Conservation (phyloP, 2,797 vertebrate species). For the Avahi laniger region DNA sequence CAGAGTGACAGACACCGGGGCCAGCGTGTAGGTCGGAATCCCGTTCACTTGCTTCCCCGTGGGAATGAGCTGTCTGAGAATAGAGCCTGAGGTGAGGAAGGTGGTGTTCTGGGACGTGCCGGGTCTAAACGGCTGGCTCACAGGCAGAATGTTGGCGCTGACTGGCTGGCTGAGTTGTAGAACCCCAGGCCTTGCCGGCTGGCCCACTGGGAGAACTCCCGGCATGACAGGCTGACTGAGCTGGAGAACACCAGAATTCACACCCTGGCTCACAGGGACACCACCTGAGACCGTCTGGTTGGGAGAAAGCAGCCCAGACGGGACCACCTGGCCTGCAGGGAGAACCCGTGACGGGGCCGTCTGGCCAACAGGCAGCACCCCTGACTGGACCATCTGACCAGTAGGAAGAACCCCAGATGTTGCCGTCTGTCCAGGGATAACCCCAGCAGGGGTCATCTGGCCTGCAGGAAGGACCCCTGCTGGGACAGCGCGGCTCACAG, state of each 20-base stretch:
- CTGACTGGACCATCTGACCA: conserved; percentile 73
- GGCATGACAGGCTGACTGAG: conserved; percentile 82
- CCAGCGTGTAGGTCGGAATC: conserved; percentile 95
- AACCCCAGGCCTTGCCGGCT: conserved; percentile 79
- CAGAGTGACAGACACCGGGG: conserved; percentile 90
- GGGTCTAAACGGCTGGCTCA: conserved; percentile 77
- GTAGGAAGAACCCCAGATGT: conserved; percentile 83
- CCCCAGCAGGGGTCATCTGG: conserved; percentile 71
- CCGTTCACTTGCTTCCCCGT: conserved; percentile 96
- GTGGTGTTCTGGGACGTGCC: conserved; percentile 86
- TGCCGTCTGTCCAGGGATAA: conserved; percentile 77
- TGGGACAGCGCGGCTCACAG: conserved; percentile 62
- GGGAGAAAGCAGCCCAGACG: conserved; percentile 64
- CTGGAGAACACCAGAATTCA: conserved; percentile 78
- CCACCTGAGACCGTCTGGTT: conserved; percentile 50
- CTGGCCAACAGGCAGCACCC: conserved; percentile 72
- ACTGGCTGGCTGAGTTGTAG: conserved; percentile 86
- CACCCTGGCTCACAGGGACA: conserved; percentile 55
- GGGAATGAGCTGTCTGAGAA: conserved; percentile 94
- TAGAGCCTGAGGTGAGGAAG: conserved; percentile 92
- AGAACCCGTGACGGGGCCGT: conserved; percentile 68
- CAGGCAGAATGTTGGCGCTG: conserved; percentile 77
- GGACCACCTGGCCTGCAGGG: conserved; percentile 79
- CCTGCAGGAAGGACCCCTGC: conserved; percentile 73
- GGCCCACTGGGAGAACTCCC: conserved; percentile 82